These are phyloP conservation scores for Alosa sapidissima DNA, from an alignment of 2,797 vertebrate species.

Conservation along the genomic window DNA sequence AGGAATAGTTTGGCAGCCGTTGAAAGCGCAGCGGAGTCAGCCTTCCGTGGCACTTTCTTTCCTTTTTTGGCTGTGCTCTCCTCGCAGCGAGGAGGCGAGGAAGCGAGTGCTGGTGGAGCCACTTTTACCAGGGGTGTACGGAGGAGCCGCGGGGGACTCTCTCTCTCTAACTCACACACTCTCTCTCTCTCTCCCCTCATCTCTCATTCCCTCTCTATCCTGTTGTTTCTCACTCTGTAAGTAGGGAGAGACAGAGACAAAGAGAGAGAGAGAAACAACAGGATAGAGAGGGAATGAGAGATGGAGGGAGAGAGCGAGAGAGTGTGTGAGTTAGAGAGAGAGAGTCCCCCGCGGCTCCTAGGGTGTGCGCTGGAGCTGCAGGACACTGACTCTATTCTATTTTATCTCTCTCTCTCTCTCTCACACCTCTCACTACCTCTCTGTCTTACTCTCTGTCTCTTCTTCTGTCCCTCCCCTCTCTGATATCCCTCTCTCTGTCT, in stretches of 20 bases:
- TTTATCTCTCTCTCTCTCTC: not conserved
- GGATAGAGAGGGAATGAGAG: not conserved
- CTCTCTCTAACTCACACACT: not conserved
- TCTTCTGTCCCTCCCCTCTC: not conserved
- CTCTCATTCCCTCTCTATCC: not conserved
- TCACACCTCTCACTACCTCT: not conserved
- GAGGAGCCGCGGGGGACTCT: not conserved
- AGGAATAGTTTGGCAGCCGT: constrained; percentile 76
- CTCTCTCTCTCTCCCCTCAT: not conserved
- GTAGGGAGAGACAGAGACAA: not conserved
- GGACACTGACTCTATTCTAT: not conserved
- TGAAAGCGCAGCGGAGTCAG: constrained; percentile 51
- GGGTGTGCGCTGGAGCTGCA: too few species aligned
- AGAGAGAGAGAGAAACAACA: not conserved
- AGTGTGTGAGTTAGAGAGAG: not conserved
- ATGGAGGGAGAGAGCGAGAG: not conserved
- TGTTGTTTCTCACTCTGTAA: too few species aligned
- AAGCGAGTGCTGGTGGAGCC: not conserved
- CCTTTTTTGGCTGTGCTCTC: constrained; percentile 79
- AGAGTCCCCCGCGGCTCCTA: not conserved
- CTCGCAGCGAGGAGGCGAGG: not conserved
- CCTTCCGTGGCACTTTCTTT: constrained; percentile 63
- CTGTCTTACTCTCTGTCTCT: not conserved
- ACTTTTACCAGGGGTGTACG: not conserved
- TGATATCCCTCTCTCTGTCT: not conserved